These are phyloP conservation scores for Lutraria rhynchaena DNA, from an alignment of 1,140 invertebrate species.

Conservation along the genomic window DNA sequence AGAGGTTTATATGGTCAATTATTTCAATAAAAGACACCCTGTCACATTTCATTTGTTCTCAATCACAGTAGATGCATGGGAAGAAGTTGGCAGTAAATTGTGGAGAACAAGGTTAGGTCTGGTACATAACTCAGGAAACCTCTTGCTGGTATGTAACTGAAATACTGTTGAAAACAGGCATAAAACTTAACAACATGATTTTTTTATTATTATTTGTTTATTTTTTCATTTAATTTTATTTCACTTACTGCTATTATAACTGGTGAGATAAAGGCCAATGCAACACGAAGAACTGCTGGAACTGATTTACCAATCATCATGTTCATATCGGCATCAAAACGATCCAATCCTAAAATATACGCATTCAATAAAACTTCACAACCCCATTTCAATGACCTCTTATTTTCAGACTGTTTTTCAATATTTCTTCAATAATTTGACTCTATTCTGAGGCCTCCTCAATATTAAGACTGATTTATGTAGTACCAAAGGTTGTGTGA, in stretches of 20 bases:
- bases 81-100: not conserved
- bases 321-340: not conserved
- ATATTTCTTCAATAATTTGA: too few species aligned
- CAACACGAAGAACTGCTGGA: not conserved
- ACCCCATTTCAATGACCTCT: too few species aligned
- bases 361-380: not conserved
- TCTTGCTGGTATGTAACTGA: not conserved
- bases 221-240: too few species aligned
- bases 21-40: not conserved
- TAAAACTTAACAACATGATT: not conserved
- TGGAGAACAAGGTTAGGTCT: not conserved
- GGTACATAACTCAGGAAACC: not conserved
- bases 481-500: not conserved
- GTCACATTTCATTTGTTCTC: not conserved
- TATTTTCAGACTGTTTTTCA: too few species aligned
- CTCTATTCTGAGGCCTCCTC: not conserved
- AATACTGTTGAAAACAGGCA: not conserved
- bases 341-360: not conserved
- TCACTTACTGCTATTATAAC: not conserved
- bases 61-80: not conserved
- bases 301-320: constrained; percentile 2
- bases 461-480: not conserved
- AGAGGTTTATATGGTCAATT: not conserved
- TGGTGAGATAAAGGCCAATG: not conserved
- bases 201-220: too few species aligned